Base-by-base conservation (phyloP, 2,888 invertebrate species). In the Cynaeus angustus region DNA sequence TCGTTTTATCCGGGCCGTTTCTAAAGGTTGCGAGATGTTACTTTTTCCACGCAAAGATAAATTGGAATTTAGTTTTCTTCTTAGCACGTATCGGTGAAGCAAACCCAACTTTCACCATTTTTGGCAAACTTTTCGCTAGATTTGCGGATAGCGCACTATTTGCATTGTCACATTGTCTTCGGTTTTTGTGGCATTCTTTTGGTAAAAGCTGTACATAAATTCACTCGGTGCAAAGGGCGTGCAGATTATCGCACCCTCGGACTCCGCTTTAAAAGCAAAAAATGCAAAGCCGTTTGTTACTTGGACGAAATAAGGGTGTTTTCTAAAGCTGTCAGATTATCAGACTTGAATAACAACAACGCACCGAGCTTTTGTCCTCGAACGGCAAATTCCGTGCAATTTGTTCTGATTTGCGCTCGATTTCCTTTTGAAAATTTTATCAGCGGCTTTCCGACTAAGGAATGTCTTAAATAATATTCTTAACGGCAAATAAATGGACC, bases 291-390 rank as follows among this genome's bases (percentile, higher is more conserved):
- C 56, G 66, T 55, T 33, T 56, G 46, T 56, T 64, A 64, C 53
- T 56, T 26, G 62, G 62, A 65, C 53, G 55, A 53, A 65, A 55
- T 48, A 66, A 56, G 66, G 66, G 66, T 56, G 66, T 48, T 56
- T 56, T 56, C 56, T 56, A 66, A 66, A 66, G 66, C 66, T 66
- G 66, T 56, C 56, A 66, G 66, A 66, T 66, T 66, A 66, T 55
- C 56, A 56, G 66, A 56, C 66, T 56, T 56, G 66, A 66, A 66
- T 66, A 66, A 56, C 66, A 66, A 66, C 56, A 65, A 65, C 46
- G 55, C 45, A 66, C 50, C 16, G 38, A 33, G 66, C 66, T 56
- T 65, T 66, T 66, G 66, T 66, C 46, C 50, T 28, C 13, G 3
- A 12, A 65, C 21, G 21, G 13, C 48, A 28, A 46, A 66, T 66